phyloP scores from a whole-genome alignment of 2,797 vertebrate species.

The Coranthus polyacanthus region DNA sequence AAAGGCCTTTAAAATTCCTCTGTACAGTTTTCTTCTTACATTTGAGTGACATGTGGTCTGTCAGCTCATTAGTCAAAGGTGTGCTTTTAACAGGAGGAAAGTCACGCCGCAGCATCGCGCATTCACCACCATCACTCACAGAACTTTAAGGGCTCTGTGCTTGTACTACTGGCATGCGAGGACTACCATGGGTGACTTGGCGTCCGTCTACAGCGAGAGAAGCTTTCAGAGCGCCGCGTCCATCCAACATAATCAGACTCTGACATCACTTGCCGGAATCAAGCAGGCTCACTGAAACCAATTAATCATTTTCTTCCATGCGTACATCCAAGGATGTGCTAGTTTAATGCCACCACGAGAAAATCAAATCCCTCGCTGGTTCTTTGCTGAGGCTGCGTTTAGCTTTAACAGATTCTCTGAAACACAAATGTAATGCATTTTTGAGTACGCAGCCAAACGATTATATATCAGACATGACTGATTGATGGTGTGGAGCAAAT shows the following conservation, averaged over 20 bases:
- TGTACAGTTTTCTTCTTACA: conserved; percentile 32
- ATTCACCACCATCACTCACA: conserved; percentile 58
- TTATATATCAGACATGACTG: not conserved
- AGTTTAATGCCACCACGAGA: conserved; percentile 26
- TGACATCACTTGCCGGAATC: conserved; percentile 77
- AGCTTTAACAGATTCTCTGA: not conserved
- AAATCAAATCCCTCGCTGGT: not conserved
- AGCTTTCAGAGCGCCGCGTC: conserved; percentile 38
- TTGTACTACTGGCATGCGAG: conserved; percentile 46
- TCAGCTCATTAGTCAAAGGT: conserved; percentile 74
- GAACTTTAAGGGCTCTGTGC: conserved; percentile 24
- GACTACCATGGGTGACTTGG: conserved; percentile 64
- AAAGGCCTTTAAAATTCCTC: conserved; percentile 61
- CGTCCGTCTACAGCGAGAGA: conserved; percentile 49
- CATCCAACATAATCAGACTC: conserved; percentile 75
- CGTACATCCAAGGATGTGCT: conserved; percentile 53
- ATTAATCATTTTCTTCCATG: conserved; percentile 71
- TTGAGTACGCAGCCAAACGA: not conserved
- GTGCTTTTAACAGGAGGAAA: conserved; percentile 49
- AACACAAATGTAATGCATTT: not conserved
- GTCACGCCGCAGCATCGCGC: conserved; percentile 32
- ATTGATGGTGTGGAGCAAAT: conserved; percentile 20
- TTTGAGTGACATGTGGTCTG: conserved; percentile 62
- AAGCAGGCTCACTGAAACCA: conserved; percentile 47
- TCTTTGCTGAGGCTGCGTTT: conserved; percentile 17